phyloP scores from a whole-genome alignment of 2,797 vertebrate genomes.

The Gymnopithys bicolor region DNA sequence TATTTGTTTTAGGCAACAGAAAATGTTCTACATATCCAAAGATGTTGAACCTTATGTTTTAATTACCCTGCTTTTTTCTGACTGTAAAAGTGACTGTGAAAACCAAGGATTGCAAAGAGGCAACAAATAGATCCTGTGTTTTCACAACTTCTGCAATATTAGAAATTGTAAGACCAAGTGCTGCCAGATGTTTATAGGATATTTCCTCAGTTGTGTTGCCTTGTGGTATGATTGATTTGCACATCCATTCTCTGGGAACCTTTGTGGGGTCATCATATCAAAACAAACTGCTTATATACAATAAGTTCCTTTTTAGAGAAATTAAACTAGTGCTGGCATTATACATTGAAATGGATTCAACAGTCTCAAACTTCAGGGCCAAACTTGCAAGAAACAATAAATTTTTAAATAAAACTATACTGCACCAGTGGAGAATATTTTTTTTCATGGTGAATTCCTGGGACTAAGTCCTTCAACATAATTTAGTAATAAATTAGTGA shows the following conservation, averaged over 20 bases:
- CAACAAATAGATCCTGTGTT: constrained; percentile 62
- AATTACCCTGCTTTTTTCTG: constrained; percentile 73
- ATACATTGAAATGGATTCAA: neutral
- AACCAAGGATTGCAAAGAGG: constrained; percentile 56
- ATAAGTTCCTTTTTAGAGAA: constrained; percentile 42
- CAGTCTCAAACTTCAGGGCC: neutral
- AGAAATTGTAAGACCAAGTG: constrained; percentile 39
- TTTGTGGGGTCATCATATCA: neutral
- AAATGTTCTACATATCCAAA: constrained; percentile 81
- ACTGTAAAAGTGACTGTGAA: constrained; percentile 67
- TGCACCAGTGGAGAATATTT: neutral
- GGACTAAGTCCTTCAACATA: neutral
- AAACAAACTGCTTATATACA: constrained; percentile 38
- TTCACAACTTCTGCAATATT: constrained; percentile 56
- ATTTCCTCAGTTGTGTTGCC: constrained; percentile 30
- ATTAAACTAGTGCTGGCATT: constrained; percentile 19
- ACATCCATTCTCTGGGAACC: constrained; percentile 45
- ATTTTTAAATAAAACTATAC: constrained; percentile 44
- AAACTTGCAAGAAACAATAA: constrained; percentile 27
- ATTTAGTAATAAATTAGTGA: neutral
- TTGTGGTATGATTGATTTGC: constrained; percentile 29
- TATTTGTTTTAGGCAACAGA: constrained; percentile 83
- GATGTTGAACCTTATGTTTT: constrained; percentile 80
- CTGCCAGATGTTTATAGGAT: constrained; percentile 73
- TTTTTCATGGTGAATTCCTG: neutral